These are phyloP conservation scores for Xyrauchen texanus DNA, from an alignment of 2,113 vertebrate genomes.

Conservation along the genomic window DNA sequence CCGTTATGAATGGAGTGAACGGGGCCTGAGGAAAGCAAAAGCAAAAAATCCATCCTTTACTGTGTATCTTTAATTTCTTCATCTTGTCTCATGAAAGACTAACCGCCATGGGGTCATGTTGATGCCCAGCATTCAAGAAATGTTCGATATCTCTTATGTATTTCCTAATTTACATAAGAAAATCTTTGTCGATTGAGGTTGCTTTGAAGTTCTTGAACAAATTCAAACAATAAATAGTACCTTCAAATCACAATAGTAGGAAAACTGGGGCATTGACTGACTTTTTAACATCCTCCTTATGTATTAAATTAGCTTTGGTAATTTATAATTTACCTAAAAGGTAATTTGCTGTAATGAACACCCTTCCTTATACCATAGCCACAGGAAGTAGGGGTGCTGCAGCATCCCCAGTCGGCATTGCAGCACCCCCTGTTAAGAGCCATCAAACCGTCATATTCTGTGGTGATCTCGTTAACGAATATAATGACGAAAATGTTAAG, in stretches of 20 bases:
- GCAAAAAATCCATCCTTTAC: background rate
- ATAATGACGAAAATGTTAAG: too few species aligned
- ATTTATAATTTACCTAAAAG: too few species aligned
- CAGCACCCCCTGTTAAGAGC: too few species aligned
- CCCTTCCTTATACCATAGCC: too few species aligned
- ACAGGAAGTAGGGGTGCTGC: too few species aligned
- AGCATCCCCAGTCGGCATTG: too few species aligned
- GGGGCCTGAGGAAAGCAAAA: conserved; percentile 80
- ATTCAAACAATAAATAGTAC: background rate
- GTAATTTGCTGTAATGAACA: too few species aligned
- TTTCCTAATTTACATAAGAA: background rate
- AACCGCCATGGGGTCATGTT: background rate
- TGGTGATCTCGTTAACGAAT: too few species aligned
- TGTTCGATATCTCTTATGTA: background rate
- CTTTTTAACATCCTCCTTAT: background rate
- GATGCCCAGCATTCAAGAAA: background rate
- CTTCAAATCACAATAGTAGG: background rate
- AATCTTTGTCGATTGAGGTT: background rate
- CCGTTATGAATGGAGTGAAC: conserved; percentile 97
- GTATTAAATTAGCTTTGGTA: background rate
- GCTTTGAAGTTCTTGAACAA: background rate
- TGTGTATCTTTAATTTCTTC: too few species aligned
- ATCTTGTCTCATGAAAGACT: too few species aligned
- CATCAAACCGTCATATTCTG: too few species aligned
- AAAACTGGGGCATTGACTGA: conserved; percentile 14